phyloP scores from a whole-genome alignment of 2,113 vertebrate species.

The Leuciscus idus region DNA sequence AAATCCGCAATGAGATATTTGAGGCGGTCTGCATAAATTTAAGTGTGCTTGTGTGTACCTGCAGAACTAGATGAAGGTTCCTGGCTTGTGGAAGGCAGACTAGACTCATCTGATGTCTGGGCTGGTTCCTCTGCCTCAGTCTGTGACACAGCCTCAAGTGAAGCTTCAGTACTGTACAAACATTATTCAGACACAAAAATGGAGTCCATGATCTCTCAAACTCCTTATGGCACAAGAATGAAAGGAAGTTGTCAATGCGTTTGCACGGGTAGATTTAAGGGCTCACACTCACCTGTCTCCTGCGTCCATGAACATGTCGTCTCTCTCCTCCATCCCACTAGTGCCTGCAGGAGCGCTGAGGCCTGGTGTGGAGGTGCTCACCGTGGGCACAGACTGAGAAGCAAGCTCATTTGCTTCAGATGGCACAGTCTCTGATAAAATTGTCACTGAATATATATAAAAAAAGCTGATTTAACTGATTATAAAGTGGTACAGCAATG shows the following conservation, averaged over 20 bases:
- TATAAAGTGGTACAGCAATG: not conserved
- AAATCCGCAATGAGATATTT: not conserved
- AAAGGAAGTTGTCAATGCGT: not conserved
- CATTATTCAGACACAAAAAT: not conserved
- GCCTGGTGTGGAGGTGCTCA: constrained; percentile 88
- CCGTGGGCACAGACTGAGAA: constrained; percentile 94
- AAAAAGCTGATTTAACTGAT: not conserved
- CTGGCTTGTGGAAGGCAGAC: constrained; percentile 91
- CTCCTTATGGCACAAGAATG: not conserved
- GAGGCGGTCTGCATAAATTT: not conserved
- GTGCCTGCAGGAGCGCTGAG: constrained; percentile 79
- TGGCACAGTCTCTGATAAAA: constrained; percentile 83
- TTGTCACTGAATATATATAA: constrained; percentile 69
- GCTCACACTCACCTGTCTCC: constrained; percentile 82
- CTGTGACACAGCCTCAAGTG: constrained; percentile 85
- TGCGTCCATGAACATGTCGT: constrained; percentile 89
- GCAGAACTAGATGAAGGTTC: constrained; percentile 95
- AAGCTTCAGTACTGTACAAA: constrained; percentile 42
- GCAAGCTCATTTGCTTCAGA: constrained; percentile 86
- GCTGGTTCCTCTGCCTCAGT: constrained; percentile 83
- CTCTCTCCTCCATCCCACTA: constrained; percentile 82
- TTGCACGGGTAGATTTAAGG: not conserved
- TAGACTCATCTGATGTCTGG: constrained; percentile 85
- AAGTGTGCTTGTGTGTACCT: constrained; percentile 61
- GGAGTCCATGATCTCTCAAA: not conserved